Conservation (phyloP, 2,797 vertebrate species). For the Myripristis jacobus region DNA sequence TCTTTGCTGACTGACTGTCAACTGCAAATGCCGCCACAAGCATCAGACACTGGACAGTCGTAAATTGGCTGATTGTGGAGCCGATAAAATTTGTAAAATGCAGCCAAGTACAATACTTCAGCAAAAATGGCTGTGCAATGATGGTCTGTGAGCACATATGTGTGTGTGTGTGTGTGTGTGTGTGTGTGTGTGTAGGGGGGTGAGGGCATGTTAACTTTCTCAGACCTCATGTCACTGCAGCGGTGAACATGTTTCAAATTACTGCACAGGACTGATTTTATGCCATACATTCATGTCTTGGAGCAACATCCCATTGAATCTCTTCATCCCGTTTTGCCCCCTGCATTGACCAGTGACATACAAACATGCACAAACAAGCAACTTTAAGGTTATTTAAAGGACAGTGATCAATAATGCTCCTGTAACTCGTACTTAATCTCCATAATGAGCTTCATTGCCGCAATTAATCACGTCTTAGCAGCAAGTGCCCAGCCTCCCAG, state of each 20-base stretch:
- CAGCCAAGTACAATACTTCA: too few relatives aligned
- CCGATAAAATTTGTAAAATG: too few relatives aligned
- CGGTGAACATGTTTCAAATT: conserved; percentile 32
- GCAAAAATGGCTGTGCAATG: too few relatives aligned
- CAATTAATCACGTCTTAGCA: conserved; percentile 85
- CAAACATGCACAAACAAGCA: conserved; percentile 81
- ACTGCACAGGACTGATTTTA: conserved; percentile 35
- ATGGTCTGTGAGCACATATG: too few relatives aligned
- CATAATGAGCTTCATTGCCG: conserved; percentile 87
- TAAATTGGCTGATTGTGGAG: too few relatives aligned
- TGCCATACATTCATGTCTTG: conserved; percentile 47
- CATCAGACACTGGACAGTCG: too few relatives aligned
- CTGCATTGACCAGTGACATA: conserved; percentile 73
- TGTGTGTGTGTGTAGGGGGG: too few relatives aligned
- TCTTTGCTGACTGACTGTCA: too few relatives aligned
- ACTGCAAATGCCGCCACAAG: too few relatives aligned
- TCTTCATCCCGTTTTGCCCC: conserved; percentile 68
- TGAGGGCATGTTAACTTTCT: background rate
- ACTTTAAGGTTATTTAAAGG: conserved; percentile 88
- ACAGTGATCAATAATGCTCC: conserved; percentile 87
- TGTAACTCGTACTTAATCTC: conserved; percentile 87
- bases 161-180: too few relatives aligned
- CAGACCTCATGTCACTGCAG: conserved; percentile 23
- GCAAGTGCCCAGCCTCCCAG: conserved; percentile 74
- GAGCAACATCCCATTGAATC: conserved; percentile 38